phyloP scores from a whole-genome alignment of 2,797 vertebrate genomes.

The Rhyacichthys aspro region DNA sequence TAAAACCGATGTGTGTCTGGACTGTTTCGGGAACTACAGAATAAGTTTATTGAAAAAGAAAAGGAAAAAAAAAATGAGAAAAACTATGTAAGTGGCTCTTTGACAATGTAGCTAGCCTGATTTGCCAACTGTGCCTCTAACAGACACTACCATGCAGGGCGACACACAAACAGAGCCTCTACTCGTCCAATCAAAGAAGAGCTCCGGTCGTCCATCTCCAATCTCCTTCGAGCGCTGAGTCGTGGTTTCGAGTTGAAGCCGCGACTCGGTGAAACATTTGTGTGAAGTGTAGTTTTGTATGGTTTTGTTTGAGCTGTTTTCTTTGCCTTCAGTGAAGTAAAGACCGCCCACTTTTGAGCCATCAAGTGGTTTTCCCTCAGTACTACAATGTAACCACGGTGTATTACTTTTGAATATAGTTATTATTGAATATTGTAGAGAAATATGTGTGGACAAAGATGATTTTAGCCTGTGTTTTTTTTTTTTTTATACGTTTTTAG shows the following conservation, averaged over 20 bases:
- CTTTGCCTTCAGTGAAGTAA: constrained; percentile 83
- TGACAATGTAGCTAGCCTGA: constrained; percentile 81
- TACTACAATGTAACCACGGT: constrained; percentile 76
- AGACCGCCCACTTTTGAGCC: constrained; percentile 80
- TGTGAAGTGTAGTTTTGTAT: constrained; percentile 72
- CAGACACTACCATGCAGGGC: constrained; percentile 76
- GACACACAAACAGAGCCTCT: constrained; percentile 64
- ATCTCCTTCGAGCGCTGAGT: constrained; percentile 9
- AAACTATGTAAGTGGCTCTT: constrained; percentile 75
- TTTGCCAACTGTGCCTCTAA: constrained; percentile 86
- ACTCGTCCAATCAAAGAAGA: constrained; percentile 51
- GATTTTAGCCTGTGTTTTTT: constrained; percentile 71
- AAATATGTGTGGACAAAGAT: constrained; percentile 69
- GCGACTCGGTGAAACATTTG: constrained; percentile 62
- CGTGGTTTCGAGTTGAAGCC: constrained; percentile 55
- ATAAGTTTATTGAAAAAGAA: constrained; percentile 53
- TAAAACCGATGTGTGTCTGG: constrained; percentile 56
- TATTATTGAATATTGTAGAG: constrained; percentile 78
- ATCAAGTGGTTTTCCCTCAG: constrained; percentile 71
- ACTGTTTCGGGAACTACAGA: constrained; percentile 49
- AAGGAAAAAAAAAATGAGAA: too few relatives aligned
- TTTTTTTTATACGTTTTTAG: constrained; percentile 69
- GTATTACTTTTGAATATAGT: constrained; percentile 78
- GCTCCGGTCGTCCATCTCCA: too few relatives aligned
- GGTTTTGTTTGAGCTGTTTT: constrained; percentile 76